A percentile compares a stretch with the other conserved stretches of the same genome.
Evolutionary conservation across 2,113 vertebrate genomes (phyloP).

Genomic region (Phrynosoma blainvillii): DNA sequence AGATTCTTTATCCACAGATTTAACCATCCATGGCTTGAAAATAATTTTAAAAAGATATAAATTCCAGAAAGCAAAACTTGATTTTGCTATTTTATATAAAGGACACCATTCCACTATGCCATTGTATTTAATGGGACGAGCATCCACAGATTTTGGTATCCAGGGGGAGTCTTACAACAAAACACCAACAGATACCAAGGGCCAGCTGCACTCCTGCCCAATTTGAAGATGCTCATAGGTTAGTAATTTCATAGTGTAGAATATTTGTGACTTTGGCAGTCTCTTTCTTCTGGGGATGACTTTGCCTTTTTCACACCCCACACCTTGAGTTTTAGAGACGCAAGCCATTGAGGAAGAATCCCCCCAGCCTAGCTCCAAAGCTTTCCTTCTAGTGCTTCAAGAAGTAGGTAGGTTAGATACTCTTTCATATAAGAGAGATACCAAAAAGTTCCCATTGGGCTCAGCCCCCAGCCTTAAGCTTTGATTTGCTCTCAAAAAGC

Average conservation of each 20-base stretch:
- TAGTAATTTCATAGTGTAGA: slow-evolving; percentile 6
- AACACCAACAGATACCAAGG: no score
- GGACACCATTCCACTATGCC: no score
- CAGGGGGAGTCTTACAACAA: no score
- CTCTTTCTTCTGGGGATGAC: neutral
- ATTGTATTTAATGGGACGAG: no score
- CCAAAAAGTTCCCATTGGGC: slow-evolving; percentile 22
- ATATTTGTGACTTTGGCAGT: neutral
- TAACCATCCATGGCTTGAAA: no score
- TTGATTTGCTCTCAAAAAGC: slow-evolving; percentile 56
- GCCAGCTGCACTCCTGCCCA: slow-evolving; percentile 12
- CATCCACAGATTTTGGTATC: no score
- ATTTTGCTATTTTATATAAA: no score
- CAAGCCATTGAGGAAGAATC: neutral
- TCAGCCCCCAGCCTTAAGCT: neutral
- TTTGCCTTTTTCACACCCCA: neutral
- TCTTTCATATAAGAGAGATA: neutral
- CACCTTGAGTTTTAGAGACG: neutral
- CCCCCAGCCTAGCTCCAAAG: neutral
- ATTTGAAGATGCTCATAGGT: neutral
- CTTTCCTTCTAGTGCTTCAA: neutral
- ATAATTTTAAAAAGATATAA: no score
- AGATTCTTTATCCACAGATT: no score
- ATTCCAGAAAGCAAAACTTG: no score
- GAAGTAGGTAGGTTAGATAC: fast-evolving